phyloP scores from a whole-genome alignment of 1,140 invertebrate species.

The Cherax quadricarinatus region DNA sequence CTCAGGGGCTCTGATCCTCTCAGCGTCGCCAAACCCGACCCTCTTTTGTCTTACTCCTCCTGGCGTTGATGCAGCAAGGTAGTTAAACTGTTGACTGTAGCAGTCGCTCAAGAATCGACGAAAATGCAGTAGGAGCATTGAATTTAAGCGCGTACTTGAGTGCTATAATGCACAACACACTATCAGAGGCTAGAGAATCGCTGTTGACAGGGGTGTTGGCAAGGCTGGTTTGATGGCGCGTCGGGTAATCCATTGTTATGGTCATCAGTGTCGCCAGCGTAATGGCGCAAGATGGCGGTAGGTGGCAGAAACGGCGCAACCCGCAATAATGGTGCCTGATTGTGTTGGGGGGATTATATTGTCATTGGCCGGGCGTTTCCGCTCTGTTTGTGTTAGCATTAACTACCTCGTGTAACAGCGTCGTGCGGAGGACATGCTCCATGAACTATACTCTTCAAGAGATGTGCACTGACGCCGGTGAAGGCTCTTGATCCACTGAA shows the following conservation, averaged over 20 bases:
- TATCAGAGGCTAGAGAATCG: too few relatives aligned
- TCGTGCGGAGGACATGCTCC: too few relatives aligned
- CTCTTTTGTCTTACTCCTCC: background rate
- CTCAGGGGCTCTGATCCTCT: slow-evolving; percentile 17
- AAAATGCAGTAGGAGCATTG: too few relatives aligned
- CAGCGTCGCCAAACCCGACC: slow-evolving; percentile 19
- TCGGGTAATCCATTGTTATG: slow-evolving; percentile 64
- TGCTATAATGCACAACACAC: too few relatives aligned
- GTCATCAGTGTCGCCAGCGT: slow-evolving; percentile 53
- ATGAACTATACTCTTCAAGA: too few relatives aligned
- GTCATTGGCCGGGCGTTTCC: slow-evolving; percentile 16
- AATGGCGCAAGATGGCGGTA: slow-evolving; percentile 30
- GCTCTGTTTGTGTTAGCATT: slow-evolving; percentile 40
- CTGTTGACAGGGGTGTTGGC: slow-evolving; percentile 7
- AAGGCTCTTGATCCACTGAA: too few relatives aligned
- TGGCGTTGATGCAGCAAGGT: too few relatives aligned
- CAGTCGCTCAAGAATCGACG: too few relatives aligned
- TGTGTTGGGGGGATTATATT: slow-evolving; percentile 46
- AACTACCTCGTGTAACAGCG: slow-evolving; percentile 12
- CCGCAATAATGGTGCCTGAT: slow-evolving; percentile 39
- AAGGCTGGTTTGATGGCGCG: slow-evolving; percentile 32
- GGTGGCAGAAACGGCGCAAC: slow-evolving; percentile 42
- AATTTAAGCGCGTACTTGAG: too few relatives aligned
- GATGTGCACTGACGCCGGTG: too few relatives aligned
- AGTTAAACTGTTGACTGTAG: too few relatives aligned